Conservation (phyloP, 2,888 invertebrate genomes). For the Nymphalis urticae region DNA sequence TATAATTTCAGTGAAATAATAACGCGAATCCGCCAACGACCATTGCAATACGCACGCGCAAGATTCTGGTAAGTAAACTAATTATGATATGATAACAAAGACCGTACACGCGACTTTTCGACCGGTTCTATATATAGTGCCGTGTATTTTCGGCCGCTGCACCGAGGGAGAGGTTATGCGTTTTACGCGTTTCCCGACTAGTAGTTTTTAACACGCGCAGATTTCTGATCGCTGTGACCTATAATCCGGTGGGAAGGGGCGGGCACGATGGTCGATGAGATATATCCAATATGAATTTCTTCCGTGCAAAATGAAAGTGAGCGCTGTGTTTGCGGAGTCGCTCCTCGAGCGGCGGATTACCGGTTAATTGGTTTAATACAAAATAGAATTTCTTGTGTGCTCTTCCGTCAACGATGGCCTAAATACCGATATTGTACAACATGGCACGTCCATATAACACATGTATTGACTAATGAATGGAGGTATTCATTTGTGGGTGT, state of each 20-base stretch:
- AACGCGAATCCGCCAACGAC: conserved; percentile 65
- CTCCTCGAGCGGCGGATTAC: conserved; percentile 47
- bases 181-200: conserved; percentile 53
- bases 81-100: conserved; percentile 21
- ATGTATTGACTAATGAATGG: conserved; percentile 31
- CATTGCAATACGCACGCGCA: conserved; percentile 66
- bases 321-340: conserved; percentile 44
- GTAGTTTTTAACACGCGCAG: conserved; percentile 39
- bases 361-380: conserved; percentile 60
- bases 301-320: conserved; percentile 57
- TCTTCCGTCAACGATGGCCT: conserved; percentile 61
- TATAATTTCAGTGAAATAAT: conserved; percentile 73
- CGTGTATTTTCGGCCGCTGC: conserved; percentile 71
- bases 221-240: conserved; percentile 27
- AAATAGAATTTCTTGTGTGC: conserved; percentile 67
- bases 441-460: conserved; percentile 14
- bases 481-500: conserved; percentile 31
- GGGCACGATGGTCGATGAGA: conserved; percentile 29
- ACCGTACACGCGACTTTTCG: conserved; percentile 32
- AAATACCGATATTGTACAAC: conserved; percentile 52
- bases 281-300: conserved; percentile 36
- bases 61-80: conserved; percentile 74
- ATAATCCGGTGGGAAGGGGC: conserved; percentile 29
- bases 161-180: conserved; percentile 57
- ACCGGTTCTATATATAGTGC: conserved; percentile 59